These are phyloP conservation scores for Sialis lutaria DNA, from an alignment of 2,888 invertebrate genomes.

Conservation along the genomic window DNA sequence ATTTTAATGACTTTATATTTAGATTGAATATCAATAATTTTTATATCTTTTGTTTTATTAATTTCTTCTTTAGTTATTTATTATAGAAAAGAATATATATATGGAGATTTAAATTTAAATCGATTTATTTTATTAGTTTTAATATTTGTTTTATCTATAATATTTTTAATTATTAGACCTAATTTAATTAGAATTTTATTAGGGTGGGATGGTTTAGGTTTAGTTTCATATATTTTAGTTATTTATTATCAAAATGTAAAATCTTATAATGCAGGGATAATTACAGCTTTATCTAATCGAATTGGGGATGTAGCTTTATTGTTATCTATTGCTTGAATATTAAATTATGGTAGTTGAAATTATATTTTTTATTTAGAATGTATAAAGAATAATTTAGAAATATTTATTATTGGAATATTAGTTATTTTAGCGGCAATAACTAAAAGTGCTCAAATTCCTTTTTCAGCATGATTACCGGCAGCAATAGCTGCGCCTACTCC, in stretches of 20 bases:
- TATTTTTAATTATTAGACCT: conserved; percentile 45
- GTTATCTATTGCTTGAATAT: conserved; percentile 34
- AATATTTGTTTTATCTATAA: conserved; percentile 48
- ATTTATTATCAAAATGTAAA: conserved; percentile 52
- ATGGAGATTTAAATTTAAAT: conserved; percentile 32
- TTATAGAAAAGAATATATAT: conserved; percentile 47
- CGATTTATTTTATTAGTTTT: conserved; percentile 48
- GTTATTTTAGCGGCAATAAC: conserved; percentile 42
- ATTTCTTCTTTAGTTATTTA: conserved; percentile 47
- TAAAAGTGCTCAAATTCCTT: conserved; percentile 68
- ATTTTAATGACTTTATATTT: conserved; percentile 37
- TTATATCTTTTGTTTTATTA: conserved; percentile 43
- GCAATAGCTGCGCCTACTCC: conserved; percentile 65
- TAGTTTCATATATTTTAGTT: conserved; percentile 55
- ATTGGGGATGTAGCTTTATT: conserved; percentile 53
- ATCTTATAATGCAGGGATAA: conserved; percentile 49
- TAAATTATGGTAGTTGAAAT: conserved; percentile 20
- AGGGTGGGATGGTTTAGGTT: conserved; percentile 55
- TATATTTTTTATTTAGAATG: conserved; percentile 23
- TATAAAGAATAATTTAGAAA: conserved; percentile 27
- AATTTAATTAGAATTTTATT: conserved; percentile 53
- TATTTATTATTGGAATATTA: conserved; percentile 26
- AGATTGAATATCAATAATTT: conserved; percentile 45
- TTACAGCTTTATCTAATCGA: conserved; percentile 43
- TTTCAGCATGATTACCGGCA: conserved; percentile 57